A percentile compares a stretch with the other conserved stretches of the same genome.
Evolutionary conservation across 2,113 vertebrate genomes (phyloP).

Genomic region (Nettapus auritus): DNA sequence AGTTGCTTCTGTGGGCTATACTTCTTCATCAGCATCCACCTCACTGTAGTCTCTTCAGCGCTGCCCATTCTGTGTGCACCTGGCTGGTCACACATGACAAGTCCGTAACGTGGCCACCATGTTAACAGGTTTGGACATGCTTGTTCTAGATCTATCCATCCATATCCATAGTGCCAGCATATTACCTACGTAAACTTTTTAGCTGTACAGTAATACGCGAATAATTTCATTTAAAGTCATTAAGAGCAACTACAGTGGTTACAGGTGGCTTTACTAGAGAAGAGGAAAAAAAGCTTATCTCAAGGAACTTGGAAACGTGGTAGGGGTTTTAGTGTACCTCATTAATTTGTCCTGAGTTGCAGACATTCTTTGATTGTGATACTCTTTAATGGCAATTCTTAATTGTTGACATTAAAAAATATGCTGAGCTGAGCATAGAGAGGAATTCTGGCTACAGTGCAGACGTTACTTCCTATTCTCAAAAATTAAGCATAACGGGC

Average conservation of each 20-base stretch:
- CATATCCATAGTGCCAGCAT: neutral
- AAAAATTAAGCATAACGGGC: constrained; percentile 1
- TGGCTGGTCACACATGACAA: neutral
- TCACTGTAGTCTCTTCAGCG: fast-evolving
- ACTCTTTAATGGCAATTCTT: constrained; percentile 59
- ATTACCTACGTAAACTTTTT: neutral
- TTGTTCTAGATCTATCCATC: fast-evolving
- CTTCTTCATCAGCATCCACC: neutral
- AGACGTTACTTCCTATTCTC: constrained; percentile 30
- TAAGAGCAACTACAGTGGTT: neutral
- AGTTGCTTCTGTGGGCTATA: neutral
- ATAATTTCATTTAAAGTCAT: neutral
- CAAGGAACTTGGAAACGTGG: neutral
- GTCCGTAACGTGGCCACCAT: neutral
- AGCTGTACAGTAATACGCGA: fast-evolving
- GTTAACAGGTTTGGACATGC: fast-evolving
- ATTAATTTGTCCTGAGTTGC: constrained; percentile 53
- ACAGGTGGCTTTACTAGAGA: constrained; percentile 16
- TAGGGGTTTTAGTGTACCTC: constrained; percentile 32
- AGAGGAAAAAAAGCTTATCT: neutral
- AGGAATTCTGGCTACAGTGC: constrained; percentile 11
- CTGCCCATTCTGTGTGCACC: fast-evolving
- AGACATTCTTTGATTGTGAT: constrained; percentile 57
- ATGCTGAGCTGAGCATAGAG: constrained; percentile 61
- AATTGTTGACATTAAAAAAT: constrained; percentile 74